These are phyloP conservation scores for Dicerorhinus sumatrensis DNA, from an alignment of 2,113 vertebrate genomes.

Conservation along the genomic window DNA sequence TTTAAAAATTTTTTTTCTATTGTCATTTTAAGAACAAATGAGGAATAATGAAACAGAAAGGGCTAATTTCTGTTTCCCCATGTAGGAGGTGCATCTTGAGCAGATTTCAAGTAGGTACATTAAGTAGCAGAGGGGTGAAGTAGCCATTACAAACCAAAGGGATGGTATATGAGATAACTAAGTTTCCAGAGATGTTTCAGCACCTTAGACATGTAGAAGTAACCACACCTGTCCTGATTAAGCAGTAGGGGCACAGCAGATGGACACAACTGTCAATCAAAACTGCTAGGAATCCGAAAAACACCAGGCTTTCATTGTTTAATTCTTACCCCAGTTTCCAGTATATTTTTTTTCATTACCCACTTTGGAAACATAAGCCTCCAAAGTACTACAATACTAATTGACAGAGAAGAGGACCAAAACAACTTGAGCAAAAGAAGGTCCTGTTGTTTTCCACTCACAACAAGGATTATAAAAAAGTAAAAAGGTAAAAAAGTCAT, in stretches of 20 bases:
- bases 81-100: not conserved
- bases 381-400: not conserved
- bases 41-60: not conserved
- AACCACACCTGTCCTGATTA: not conserved
- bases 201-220: not conserved
- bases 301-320: not conserved
- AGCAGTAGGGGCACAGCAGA: not conserved
- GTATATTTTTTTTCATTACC: not conserved
- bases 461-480: not conserved
- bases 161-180: not conserved
- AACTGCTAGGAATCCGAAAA: not conserved
- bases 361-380: not conserved
- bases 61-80: not conserved
- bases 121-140: not conserved
- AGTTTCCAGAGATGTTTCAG: not conserved
- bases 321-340: not conserved
- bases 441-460: not conserved
- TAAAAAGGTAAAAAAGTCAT: not conserved
- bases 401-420: not conserved
- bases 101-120: slow-evolving; percentile 6
- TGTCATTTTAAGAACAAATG: slow-evolving; percentile 36
- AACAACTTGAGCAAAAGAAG: slow-evolving; percentile 1
- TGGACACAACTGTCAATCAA: not conserved
- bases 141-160: not conserved
- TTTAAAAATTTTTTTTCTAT: not conserved